Evolutionary conservation across 2,113 vertebrate species (phyloP).

Genomic region (Vulpes ferrilata): DNA sequence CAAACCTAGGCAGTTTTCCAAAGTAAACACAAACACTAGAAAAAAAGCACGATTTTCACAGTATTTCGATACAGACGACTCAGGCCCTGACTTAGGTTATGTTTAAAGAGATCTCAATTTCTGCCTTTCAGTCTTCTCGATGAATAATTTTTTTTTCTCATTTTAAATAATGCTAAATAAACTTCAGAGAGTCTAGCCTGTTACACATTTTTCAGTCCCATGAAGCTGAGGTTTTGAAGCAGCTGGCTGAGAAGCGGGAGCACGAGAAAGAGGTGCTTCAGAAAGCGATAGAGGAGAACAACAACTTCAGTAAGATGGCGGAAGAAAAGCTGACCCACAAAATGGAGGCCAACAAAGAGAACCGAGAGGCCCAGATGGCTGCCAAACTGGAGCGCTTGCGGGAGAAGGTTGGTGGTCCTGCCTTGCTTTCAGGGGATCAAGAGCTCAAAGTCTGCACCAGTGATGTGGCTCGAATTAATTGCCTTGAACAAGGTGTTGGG

Average conservation of each 20-base stretch:
- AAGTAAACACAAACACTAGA: constrained; percentile 38
- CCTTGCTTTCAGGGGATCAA: neutral
- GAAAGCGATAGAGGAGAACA: constrained; percentile 95
- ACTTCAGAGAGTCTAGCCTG: constrained; percentile 6
- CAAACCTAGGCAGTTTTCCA: neutral
- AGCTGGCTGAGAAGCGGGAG: constrained; percentile 96
- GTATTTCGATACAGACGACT: neutral
- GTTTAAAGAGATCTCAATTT: constrained; percentile 8
- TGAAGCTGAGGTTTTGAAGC: constrained; percentile 95
- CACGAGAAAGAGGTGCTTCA: constrained; percentile 98
- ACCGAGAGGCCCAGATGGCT: constrained; percentile 94
- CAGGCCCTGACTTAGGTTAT: neutral
- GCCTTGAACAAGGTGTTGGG: neutral
- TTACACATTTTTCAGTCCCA: constrained; percentile 89
- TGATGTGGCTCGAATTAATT: neutral
- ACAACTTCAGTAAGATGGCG: constrained; percentile 97
- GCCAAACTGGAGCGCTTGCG: constrained; percentile 96
- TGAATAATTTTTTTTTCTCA: neutral
- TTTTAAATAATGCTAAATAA: neutral
- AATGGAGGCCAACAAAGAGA: constrained; percentile 98
- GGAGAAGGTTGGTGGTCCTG: constrained; percentile 92
- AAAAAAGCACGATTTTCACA: neutral
- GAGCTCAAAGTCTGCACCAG: rapidly evolving
- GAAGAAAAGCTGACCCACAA: constrained; percentile 97
- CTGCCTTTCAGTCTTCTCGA: neutral